phyloP scores from a whole-genome alignment of 2,797 vertebrate species.

The Anableps anableps region DNA sequence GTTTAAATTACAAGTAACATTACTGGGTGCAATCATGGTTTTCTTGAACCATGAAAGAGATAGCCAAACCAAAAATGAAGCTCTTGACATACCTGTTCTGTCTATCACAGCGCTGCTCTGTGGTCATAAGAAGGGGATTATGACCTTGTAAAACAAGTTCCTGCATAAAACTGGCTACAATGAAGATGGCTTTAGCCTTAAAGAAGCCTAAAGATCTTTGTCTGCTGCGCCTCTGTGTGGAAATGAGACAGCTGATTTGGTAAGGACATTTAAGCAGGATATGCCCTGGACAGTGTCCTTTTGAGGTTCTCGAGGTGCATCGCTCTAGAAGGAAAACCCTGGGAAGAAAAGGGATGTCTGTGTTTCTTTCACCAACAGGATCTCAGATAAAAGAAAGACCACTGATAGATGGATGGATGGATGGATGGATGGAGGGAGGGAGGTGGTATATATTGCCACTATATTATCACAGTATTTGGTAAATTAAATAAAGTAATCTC shows the following conservation, averaged over 20 bases:
- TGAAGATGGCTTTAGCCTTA: too few relatives aligned
- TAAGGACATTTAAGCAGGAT: not conserved
- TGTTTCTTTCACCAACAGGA: not conserved
- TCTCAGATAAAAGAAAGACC: not conserved
- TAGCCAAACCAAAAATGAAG: too few relatives aligned
- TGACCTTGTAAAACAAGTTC: too few relatives aligned
- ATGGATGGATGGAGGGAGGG: not conserved
- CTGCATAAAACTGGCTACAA: too few relatives aligned
- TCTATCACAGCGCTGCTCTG: too few relatives aligned
- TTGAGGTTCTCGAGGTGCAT: not conserved
- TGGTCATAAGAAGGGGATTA: too few relatives aligned
- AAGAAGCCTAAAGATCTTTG: not conserved
- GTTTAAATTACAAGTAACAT: not conserved
- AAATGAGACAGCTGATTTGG: not conserved
- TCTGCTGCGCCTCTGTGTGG: not conserved
- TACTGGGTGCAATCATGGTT: too few relatives aligned
- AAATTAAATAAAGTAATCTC: conserved; percentile 23
- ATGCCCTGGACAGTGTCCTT: not conserved
- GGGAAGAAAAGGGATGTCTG: not conserved
- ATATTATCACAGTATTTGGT: not conserved
- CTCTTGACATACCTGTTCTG: too few relatives aligned
- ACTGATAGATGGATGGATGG: not conserved
- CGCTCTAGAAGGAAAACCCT: not conserved
- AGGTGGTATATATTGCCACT: not conserved
- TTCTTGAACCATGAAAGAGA: too few relatives aligned